A percentile compares a stretch with the other conserved stretches of the same genome.
Evolutionary conservation across 2,113 vertebrate species (phyloP).

Genomic region (Neotragus pygmaeus): DNA sequence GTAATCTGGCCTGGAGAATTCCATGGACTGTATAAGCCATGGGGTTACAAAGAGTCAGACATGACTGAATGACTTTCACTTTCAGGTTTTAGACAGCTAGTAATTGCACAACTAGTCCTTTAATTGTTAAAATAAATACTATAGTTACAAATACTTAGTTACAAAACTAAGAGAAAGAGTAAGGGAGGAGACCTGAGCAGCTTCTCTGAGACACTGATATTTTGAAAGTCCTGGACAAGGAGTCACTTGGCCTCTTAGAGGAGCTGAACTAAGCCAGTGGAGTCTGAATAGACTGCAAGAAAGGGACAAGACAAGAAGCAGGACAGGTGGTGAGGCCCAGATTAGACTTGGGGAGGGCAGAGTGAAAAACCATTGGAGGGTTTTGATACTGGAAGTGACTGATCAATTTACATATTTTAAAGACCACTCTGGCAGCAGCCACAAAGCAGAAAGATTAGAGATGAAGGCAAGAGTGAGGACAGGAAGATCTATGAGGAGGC

Average conservation of each 20-base stretch:
- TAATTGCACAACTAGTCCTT: not conserved
- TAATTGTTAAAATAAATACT: not conserved
- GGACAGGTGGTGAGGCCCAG: not conserved
- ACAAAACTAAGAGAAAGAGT: not conserved
- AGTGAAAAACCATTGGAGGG: not conserved
- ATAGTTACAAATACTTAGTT: no score
- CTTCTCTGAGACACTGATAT: not conserved
- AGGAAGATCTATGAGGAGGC: not conserved
- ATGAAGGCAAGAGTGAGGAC: not conserved
- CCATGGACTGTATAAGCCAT: not conserved
- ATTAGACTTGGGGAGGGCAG: not conserved
- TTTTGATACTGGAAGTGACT: not conserved
- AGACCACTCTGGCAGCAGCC: not conserved
- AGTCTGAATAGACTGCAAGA: not conserved
- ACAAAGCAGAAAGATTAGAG: not conserved
- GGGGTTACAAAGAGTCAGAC: not conserved
- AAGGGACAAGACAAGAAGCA: not conserved
- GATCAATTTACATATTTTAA: not conserved
- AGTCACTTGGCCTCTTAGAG: not conserved
- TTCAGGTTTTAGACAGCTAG: not conserved
- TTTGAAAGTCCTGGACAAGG: not conserved
- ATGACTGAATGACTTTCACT: rapidly evolving
- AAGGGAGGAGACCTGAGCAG: not conserved
- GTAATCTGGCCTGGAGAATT: not conserved
- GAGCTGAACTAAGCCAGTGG: not conserved